A percentile compares a stretch with the other conserved stretches of the same genome.
Conservation (phyloP, 1,140 invertebrate species). For the Brachionus paranguensis region DNA sequence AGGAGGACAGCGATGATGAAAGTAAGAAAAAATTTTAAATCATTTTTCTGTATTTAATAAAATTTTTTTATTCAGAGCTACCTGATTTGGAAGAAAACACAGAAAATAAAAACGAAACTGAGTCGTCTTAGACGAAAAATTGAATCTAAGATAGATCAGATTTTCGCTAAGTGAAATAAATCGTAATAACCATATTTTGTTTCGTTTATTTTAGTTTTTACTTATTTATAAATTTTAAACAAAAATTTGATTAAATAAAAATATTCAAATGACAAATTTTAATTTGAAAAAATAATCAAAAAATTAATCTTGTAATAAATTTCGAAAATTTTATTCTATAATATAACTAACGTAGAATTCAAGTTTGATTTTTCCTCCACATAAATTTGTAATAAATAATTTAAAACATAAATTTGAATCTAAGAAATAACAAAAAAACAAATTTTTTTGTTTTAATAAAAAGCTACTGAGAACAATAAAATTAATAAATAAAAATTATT, state of each 20-base stretch:
- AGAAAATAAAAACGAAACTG: constrained; percentile 9
- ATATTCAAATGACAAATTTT: background rate
- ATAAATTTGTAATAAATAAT: too few species aligned
- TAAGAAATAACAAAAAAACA: too few species aligned
- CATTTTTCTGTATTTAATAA: background rate
- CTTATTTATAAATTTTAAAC: constrained; percentile 22
- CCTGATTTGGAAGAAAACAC: constrained; percentile 38
- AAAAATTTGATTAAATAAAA: background rate
- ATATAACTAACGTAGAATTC: too few species aligned
- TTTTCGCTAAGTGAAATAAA: background rate
- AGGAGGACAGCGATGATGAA: constrained; percentile 39
- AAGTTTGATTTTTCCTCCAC: too few species aligned
- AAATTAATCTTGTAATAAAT: background rate
- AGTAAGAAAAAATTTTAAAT: background rate
- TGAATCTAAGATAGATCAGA: background rate
- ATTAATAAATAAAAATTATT: too few species aligned
- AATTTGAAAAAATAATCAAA: background rate
- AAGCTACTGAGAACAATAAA: too few species aligned
- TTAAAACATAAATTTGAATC: too few species aligned
- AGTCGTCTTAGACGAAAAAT: background rate
- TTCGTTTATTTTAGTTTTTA: constrained; percentile 24
- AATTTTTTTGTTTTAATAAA: too few species aligned
- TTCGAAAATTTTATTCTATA: too few species aligned
- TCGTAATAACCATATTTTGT: background rate
- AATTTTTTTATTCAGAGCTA: background rate